Base-by-base conservation (phyloP, 2,888 invertebrate genomes). In the Trichopria drosophilae region DNA sequence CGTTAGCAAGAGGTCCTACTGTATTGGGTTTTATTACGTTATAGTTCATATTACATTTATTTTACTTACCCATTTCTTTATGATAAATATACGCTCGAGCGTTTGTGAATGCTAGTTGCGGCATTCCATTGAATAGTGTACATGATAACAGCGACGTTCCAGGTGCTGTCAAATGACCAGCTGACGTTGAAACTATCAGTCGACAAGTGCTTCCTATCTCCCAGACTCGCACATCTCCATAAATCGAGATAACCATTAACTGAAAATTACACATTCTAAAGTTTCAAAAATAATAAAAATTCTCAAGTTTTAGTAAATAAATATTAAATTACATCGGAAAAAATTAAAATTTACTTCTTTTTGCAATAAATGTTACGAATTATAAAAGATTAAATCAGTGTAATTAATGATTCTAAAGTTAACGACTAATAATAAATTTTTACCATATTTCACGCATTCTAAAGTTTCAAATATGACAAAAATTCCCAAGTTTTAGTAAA, bases 51-150 rank as follows among this genome's bases (percentile, higher is more conserved):
- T n/a, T n/a, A n/a, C n/a, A n/a, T 28, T 37, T 36, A 46, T 29
- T 29, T 24, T 42, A 35, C 77, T 80, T 77, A 85, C 93, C 90
- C 66, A 95, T 79, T 66, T 87, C 85, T 59, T 82, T 79, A 61
- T 88, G 87, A 73, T 88, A 95, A 50, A 90, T 86, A 68, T 88
- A 95, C 2, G 92, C 88, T 70, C 87, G 86, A 18, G 92, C 91
- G 69, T 88, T 91, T 23, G 86, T 87, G 24, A 95, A 81, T n/a
- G 88, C 84, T 57, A 96, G 80, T 69, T 93, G 81, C 0, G 94
- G 93, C 68, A 86, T 82, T 19, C 90, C 90, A 55, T 87, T 84
- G 55, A 89, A 67, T n/a, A 75, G 51, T 13, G 69, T 69, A 37
- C 73, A 75, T 2, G 70, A 69, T 10, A 73, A 54, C 23, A 75